phyloP scores from a whole-genome alignment of 1,140 invertebrate species.

The Neodiprion virginianus region DNA sequence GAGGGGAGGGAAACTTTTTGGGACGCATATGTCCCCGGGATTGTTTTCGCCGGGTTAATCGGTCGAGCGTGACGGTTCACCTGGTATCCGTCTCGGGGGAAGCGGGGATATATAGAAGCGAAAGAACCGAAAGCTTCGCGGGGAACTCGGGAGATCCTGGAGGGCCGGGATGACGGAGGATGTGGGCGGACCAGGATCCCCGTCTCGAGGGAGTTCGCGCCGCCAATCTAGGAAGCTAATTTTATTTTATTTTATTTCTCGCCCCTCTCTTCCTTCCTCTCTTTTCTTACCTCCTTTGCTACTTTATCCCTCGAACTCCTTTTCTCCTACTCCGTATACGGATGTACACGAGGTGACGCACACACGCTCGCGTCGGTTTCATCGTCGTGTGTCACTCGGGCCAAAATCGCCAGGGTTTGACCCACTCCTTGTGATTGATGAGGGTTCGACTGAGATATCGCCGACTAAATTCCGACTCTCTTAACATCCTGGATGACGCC shows the following conservation, averaged over 20 bases:
- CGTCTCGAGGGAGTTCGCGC: neutral
- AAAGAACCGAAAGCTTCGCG: neutral
- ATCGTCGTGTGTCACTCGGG: neutral
- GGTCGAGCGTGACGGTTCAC: slow-evolving; percentile 8
- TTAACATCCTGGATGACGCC: too few relatives aligned
- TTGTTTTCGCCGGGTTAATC: slow-evolving; percentile 13
- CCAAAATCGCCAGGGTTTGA: neutral
- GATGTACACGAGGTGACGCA: too few relatives aligned
- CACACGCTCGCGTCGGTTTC: neutral
- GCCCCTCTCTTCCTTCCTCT: too few relatives aligned
- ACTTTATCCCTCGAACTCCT: too few relatives aligned
- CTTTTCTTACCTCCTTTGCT: too few relatives aligned
- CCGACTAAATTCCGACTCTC: neutral
- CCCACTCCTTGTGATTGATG: neutral
- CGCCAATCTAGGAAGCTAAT: neutral
- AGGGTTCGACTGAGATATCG: neutral
- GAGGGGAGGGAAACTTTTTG: neutral
- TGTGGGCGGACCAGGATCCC: neutral
- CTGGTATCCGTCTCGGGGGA: slow-evolving; percentile 7
- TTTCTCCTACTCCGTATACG: too few relatives aligned
- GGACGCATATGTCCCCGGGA: slow-evolving; percentile 7
- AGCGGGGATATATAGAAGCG: neutral
- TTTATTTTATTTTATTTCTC: neutral
- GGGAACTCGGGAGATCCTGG: neutral
- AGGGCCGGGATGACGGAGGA: neutral